Evolutionary conservation across 2,888 invertebrate genomes (phyloP).

Genomic region (Habrosyne pyritoides): DNA sequence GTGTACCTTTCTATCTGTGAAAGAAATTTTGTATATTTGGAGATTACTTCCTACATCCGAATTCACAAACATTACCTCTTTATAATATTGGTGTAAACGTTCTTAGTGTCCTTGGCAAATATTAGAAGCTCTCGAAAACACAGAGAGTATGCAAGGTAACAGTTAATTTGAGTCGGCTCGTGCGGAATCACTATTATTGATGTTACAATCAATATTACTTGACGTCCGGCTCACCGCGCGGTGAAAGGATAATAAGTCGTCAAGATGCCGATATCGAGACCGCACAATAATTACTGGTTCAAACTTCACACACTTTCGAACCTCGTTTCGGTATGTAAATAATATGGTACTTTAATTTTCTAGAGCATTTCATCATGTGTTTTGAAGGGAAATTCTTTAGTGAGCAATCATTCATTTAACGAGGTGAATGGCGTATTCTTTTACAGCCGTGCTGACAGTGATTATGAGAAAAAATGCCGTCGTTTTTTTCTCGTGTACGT

Average conservation of each 20-base stretch:
- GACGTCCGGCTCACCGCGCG: neutral
- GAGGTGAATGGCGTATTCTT: neutral
- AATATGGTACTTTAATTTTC: neutral
- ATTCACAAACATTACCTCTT: too few relatives aligned
- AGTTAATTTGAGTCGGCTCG: too few relatives aligned
- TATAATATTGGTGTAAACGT: too few relatives aligned
- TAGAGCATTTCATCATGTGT: neutral
- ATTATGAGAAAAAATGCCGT: neutral
- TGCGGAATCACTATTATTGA: neutral
- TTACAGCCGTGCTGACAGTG: neutral
- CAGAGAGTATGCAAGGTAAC: too few relatives aligned
- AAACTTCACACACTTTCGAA: neutral
- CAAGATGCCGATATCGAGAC: neutral
- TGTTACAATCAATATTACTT: slow-evolving; percentile 6
- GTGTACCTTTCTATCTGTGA: too few relatives aligned
- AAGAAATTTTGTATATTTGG: too few relatives aligned
- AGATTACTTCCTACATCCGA: too few relatives aligned
- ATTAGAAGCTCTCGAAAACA: too few relatives aligned
- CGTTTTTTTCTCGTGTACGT: neutral
- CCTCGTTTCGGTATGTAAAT: neutral
- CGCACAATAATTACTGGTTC: neutral
- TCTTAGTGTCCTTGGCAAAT: too few relatives aligned
- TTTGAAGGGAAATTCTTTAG: neutral
- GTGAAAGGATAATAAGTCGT: slow-evolving; percentile 6
- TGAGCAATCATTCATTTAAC: neutral